Base-by-base conservation (phyloP, 1,140 invertebrate genomes). In the Oncopeltus fasciatus region DNA sequence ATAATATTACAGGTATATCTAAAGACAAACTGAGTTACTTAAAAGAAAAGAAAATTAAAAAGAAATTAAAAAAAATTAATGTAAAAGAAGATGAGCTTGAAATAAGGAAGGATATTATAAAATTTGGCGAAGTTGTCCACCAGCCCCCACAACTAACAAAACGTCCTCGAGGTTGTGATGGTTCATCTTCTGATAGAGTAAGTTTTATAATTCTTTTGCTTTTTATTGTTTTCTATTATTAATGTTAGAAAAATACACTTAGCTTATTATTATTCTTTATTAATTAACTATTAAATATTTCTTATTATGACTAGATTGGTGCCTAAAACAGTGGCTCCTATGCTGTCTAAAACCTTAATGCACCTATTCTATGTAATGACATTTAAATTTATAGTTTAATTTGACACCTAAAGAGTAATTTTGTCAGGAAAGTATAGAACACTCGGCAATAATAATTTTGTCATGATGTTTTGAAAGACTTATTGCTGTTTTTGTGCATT, bases 81-180 rank as follows among this genome's bases (percentile, higher is more conserved):
- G 20, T 53, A 9, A 67, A 70, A 53, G 59, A 64, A 56, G 44
- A 69, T 64, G 62, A 63, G 57, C 57, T 65, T 63, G 57, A 44
- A 70, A 27, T 71, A 77, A 44, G 74, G 75, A 18, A 76, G 73
- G 84, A 86, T 68, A 71, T 76, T 60, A 72, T 85, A 43, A 68
- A 76, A 68, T 87, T 87, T 75, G 83, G 83, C 1, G 85, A 86
- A 68, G 72, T 82, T 57, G 78, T 72, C n/a, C 79, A 84, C 69
- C 81, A 75, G 61, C 84, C 84, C 16, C 84, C 84, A 5, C 70
- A 72, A 64, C 70, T 86, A 0, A 76, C 70, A 62, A 65, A 72
- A 16, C 68, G 65, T 43, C 79, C 81, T 1, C 75, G 71, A 63
- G 77, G 77, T 67, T 73, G 74, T 38, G 66, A 38, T 14, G 5